Conservation (phyloP, 2,113 vertebrate genomes). For the Stercorarius parasiticus region DNA sequence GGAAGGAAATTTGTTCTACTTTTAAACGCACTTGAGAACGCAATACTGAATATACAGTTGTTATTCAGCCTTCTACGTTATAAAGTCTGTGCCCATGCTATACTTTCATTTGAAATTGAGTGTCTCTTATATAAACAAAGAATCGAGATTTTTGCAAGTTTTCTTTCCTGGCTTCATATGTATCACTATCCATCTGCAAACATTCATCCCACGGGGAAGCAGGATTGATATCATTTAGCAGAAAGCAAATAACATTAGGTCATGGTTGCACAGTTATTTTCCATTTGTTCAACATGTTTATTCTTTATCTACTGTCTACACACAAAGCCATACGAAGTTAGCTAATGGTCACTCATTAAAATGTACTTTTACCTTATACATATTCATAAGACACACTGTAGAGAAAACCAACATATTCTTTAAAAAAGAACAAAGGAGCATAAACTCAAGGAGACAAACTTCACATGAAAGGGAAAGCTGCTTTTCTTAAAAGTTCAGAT, state of each 20-base stretch:
- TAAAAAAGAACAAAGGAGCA: background rate
- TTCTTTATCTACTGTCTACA: background rate
- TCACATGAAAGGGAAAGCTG: background rate
- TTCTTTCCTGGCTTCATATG: background rate
- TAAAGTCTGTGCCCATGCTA: background rate
- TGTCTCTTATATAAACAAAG: background rate
- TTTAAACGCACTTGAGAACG: background rate
- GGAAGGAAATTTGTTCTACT: background rate
- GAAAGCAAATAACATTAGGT: background rate
- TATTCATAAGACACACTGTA: slow-evolving; percentile 9
- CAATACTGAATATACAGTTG: background rate
- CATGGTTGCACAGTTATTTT: background rate
- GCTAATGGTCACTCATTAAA: slow-evolving; percentile 56
- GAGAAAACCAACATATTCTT: background rate
- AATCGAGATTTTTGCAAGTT: background rate
- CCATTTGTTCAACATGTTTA: background rate
- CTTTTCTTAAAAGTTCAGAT: slow-evolving; percentile 16
- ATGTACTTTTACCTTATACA: slow-evolving; percentile 2
- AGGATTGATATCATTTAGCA: background rate
- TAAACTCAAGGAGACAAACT: slow-evolving; percentile 16
- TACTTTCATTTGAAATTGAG: background rate
- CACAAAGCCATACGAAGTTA: background rate
- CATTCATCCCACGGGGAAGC: background rate
- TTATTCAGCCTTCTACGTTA: background rate
- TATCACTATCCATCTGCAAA: background rate